phyloP scores from a whole-genome alignment of 2,888 invertebrate genomes.

The Cephus sareptanus region DNA sequence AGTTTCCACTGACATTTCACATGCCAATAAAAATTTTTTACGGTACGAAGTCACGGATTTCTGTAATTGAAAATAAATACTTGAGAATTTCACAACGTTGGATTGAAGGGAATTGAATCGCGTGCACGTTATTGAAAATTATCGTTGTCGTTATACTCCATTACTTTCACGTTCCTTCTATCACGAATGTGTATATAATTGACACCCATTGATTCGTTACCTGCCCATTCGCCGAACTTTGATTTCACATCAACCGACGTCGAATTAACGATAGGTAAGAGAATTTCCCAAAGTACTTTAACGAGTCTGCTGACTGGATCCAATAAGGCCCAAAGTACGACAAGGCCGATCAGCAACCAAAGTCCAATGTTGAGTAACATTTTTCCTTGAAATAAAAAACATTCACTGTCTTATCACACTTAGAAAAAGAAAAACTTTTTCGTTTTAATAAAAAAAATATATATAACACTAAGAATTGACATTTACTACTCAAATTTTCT shows the following conservation, averaged over 20 bases:
- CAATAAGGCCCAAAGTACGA: constrained; percentile 48
- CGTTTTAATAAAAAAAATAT: constrained; percentile 4
- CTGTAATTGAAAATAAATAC: too few relatives aligned
- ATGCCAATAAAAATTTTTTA: too few relatives aligned
- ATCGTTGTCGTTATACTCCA: too few relatives aligned
- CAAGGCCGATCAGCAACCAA: constrained; percentile 45
- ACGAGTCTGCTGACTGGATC: constrained; percentile 43
- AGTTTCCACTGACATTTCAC: too few relatives aligned
- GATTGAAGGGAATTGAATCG: too few relatives aligned
- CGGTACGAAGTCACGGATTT: too few relatives aligned
- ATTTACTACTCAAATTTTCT: neutral
- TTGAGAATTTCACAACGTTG: too few relatives aligned
- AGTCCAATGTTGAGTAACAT: constrained; percentile 49
- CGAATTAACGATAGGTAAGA: constrained; percentile 49
- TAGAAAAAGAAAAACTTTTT: too few relatives aligned
- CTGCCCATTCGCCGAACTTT: constrained; percentile 88
- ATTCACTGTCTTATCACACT: neutral
- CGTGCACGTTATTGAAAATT: too few relatives aligned
- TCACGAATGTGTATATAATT: too few relatives aligned
- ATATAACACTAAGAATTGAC: neutral
- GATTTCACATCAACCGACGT: constrained; percentile 50
- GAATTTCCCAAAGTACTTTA: constrained; percentile 47
- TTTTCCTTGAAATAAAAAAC: constrained; percentile 21
- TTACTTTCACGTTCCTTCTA: too few relatives aligned
- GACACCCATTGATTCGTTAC: constrained; percentile 64